Conservation (phyloP, 2,113 vertebrate genomes). For the Pomatostomus ruficeps region DNA sequence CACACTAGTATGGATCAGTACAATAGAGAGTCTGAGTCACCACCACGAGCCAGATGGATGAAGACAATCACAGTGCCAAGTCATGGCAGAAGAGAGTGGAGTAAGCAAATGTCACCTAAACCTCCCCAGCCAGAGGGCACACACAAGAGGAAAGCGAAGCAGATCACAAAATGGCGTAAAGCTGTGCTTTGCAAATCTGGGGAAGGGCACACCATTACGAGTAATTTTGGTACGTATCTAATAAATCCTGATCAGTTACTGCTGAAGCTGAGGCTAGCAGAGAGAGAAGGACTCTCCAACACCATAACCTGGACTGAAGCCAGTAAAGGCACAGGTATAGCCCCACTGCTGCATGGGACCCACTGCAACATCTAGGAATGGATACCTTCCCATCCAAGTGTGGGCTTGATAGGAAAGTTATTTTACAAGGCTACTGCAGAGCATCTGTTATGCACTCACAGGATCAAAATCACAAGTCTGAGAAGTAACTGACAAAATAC, state of each 20-base stretch:
- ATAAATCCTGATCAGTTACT: not conserved
- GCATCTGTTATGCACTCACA: not conserved
- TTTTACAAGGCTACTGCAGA: not conserved
- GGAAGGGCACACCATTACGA: not conserved
- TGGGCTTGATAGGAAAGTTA: not conserved
- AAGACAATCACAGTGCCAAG: not conserved
- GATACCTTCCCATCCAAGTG: not conserved
- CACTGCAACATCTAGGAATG: not conserved
- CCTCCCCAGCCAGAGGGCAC: not conserved
- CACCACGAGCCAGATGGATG: not conserved
- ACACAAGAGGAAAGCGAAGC: not conserved
- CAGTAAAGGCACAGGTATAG: not conserved
- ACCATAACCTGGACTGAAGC: not conserved
- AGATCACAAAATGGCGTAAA: not conserved
- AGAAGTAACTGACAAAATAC: not conserved
- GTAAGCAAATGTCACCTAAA: not conserved
- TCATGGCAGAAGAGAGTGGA: not conserved
- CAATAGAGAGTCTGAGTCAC: not conserved
- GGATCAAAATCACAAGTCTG: not conserved
- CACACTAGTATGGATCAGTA: not conserved
- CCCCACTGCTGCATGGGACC: not conserved
- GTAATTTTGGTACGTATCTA: rapidly evolving
- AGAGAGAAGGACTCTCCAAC: not conserved
- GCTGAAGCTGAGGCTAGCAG: not conserved
- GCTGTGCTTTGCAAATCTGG: not conserved